Evolutionary conservation across 2,888 invertebrate species (phyloP).

Genomic region (Drosophila peninsularis): DNA sequence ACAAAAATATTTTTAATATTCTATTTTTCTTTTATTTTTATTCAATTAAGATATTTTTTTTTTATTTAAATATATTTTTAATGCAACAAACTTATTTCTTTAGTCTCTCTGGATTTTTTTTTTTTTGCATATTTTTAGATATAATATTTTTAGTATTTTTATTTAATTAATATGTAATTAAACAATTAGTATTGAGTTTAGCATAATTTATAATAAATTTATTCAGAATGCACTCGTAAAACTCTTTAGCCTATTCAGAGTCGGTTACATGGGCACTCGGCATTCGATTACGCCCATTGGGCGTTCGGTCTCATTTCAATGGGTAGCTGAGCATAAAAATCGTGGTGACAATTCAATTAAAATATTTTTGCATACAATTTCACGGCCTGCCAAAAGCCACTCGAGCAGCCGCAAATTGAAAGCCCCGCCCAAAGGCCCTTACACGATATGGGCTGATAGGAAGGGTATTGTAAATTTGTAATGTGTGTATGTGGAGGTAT

Average conservation of each 20-base stretch:
- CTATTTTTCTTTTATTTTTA: no score
- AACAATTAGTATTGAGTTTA: no score
- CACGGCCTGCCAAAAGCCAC: constrained; percentile 60
- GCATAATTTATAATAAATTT: no score
- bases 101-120: no score
- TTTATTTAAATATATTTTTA: no score
- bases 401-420: constrained; percentile 68
- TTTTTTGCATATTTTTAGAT: no score
- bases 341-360: constrained; percentile 79
- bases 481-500: background rate
- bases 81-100: no score
- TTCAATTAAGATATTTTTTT: no score
- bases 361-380: constrained; percentile 72
- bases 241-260: background rate
- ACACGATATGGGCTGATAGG: background rate
- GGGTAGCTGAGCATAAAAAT: constrained; percentile 21
- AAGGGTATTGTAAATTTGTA: constrained; percentile 5
- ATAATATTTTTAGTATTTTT: no score
- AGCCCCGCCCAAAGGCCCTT: constrained; percentile 22
- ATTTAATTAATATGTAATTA: no score
- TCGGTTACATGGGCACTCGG: background rate
- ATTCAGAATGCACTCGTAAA: no score
- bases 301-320: background rate
- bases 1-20: no score
- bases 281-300: background rate